Percentiles rank a stretch among this genome's conserved stretches.
Evolutionary conservation across 92 coral and sea anemone genomes (phyloP).

Genomic region (Heteractis magnifica): DNA sequence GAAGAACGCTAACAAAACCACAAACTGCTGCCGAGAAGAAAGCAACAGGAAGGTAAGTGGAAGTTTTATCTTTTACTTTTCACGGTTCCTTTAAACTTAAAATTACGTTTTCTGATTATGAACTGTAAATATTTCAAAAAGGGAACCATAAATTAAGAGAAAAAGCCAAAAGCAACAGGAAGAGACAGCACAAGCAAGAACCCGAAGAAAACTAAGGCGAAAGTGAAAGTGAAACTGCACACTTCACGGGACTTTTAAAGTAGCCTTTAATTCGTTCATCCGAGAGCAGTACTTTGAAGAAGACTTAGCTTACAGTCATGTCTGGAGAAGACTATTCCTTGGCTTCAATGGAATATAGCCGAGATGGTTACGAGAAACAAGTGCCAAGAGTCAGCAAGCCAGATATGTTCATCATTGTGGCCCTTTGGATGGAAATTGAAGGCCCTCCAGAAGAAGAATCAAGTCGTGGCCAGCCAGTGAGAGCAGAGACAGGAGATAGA

Average conservation of each 20-base stretch:
- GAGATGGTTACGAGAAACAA: slow-evolving; percentile 1
- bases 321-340: neutral
- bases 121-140: neutral
- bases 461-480: neutral
- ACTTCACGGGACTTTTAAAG: neutral
- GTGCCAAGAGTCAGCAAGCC: slow-evolving; percentile 30
- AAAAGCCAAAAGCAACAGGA: neutral
- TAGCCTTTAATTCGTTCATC: neutral
- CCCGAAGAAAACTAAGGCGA: neutral
- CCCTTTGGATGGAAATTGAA: slow-evolving; percentile 40
- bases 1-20: too few relatives aligned
- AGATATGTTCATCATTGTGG: slow-evolving; percentile 32
- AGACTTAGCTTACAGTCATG: neutral
- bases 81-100: too few relatives aligned
- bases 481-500: neutral
- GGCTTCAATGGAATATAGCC: neutral
- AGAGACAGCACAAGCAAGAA: neutral
- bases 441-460: neutral
- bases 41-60: too few relatives aligned
- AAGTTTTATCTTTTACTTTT: too few relatives aligned
- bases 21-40: too few relatives aligned
- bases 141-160: neutral
- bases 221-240: neutral
- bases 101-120: too few relatives aligned
- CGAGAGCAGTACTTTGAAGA: neutral